Evolutionary conservation across 2,797 vertebrate species (phyloP).

Genomic region (Cyclura pinguis): DNA sequence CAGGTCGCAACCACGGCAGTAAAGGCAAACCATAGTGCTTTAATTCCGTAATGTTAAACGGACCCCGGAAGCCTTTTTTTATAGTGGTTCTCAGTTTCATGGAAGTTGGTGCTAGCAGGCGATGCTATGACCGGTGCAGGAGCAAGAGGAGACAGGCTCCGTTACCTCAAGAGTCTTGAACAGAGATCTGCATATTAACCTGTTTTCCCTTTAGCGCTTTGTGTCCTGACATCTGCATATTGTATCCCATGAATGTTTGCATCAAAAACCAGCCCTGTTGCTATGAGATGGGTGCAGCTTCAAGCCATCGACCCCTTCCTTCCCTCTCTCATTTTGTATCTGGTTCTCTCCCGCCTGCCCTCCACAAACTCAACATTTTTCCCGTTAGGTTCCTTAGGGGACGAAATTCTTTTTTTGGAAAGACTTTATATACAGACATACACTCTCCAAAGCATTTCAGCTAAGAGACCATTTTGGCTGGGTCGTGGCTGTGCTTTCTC

Average conservation of each 20-base stretch:
- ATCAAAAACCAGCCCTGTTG: constrained; percentile 53
- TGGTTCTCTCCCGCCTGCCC: constrained; percentile 26
- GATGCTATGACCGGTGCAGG: no score
- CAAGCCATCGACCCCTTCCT: constrained; percentile 32
- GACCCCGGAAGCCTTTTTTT: no score
- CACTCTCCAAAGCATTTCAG: not conserved
- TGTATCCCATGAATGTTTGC: constrained; percentile 30
- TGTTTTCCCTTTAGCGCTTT: not conserved
- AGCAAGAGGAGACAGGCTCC: not conserved
- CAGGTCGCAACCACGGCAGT: no score
- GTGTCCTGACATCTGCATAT: not conserved
- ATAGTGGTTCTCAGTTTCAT: not conserved
- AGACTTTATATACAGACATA: not conserved
- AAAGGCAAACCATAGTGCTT: no score
- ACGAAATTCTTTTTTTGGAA: not conserved
- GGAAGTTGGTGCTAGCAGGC: not conserved
- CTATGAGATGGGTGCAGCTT: constrained; percentile 56
- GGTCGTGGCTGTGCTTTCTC: not conserved
- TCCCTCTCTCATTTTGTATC: constrained; percentile 46
- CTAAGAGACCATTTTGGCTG: not conserved
- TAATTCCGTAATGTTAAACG: no score
- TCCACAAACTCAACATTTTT: not conserved
- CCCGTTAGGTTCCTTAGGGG: not conserved
- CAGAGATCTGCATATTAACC: constrained; percentile 27
- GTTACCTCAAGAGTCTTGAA: not conserved